Conservation (phyloP, 2,113 vertebrate genomes). For the Pelodiscus sinensis region DNA sequence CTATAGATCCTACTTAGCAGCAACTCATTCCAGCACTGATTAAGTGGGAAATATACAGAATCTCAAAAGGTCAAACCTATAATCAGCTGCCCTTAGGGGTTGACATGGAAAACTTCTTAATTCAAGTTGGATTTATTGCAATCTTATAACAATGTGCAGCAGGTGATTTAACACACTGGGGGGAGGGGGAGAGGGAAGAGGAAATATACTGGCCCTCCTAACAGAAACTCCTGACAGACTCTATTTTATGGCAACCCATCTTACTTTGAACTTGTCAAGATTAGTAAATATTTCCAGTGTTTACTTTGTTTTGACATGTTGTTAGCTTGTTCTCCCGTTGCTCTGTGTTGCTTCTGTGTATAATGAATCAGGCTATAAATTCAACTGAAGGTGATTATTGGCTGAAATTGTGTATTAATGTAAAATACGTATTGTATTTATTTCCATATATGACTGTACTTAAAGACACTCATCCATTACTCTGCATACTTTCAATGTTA, state of each 20-base stretch:
- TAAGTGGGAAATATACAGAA: conserved; percentile 85
- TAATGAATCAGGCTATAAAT: background rate
- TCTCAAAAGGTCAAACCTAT: conserved; percentile 87
- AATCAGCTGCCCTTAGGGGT: conserved; percentile 82
- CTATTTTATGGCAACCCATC: background rate
- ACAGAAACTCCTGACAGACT: background rate
- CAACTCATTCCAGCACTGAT: conserved; percentile 85
- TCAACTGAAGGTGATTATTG: background rate
- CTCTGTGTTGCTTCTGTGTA: background rate
- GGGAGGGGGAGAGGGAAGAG: too few relatives aligned
- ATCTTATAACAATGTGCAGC: conserved; percentile 65
- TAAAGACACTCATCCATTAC: background rate
- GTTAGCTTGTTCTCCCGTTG: conserved; percentile 36
- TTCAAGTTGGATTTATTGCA: conserved; percentile 74
- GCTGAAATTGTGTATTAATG: background rate
- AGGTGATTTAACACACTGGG: conserved; percentile 28
- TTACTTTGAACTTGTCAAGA: background rate
- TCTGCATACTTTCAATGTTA: background rate
- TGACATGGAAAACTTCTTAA: conserved; percentile 81
- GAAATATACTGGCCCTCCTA: background rate
- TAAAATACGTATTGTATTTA: background rate
- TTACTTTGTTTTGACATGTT: background rate
- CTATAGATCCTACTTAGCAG: conserved; percentile 81
- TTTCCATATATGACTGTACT: background rate
- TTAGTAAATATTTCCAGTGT: background rate